Percentiles rank a stretch among this genome's conserved stretches.
Evolutionary conservation across 2,797 vertebrate genomes (phyloP).

Genomic region (Notolepis coatsorum): DNA sequence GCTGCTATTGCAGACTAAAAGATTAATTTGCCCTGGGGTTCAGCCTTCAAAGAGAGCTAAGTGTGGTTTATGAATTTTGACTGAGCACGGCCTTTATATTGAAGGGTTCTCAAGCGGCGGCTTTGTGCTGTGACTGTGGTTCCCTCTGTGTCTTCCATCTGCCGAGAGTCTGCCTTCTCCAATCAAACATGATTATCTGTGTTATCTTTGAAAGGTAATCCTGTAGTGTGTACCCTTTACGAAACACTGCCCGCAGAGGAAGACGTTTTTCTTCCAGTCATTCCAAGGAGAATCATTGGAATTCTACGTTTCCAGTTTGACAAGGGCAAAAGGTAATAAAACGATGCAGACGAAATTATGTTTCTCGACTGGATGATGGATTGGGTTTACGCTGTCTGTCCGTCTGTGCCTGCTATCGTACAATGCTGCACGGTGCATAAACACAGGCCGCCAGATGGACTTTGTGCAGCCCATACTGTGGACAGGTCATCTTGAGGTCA

Average conservation of each 20-base stretch:
- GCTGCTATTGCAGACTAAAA: conserved; percentile 4
- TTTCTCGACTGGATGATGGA: background rate
- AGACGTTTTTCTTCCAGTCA: conserved; percentile 22
- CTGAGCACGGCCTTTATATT: background rate
- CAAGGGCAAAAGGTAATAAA: conserved; percentile 39
- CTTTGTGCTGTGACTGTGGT: conserved; percentile 49
- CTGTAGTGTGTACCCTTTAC: conserved; percentile 6
- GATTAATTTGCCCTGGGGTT: background rate
- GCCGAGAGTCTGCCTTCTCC: conserved; percentile 41
- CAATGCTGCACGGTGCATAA: background rate
- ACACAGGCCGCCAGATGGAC: conserved; percentile 2
- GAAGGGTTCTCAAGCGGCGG: conserved; percentile 37
- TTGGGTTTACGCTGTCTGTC: conserved; percentile 2
- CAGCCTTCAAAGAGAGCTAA: background rate
- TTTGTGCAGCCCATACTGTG: conserved; percentile 4
- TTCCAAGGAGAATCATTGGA: conserved; percentile 34
- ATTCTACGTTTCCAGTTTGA: conserved; percentile 21
- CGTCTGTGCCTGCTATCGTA: background rate
- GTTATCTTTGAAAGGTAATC: conserved; percentile 49
- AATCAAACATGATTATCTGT: conserved; percentile 54
- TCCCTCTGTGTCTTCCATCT: conserved; percentile 51
- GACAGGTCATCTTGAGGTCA: conserved; percentile 1
- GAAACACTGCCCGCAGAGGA: conserved; percentile 7
- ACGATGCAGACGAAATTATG: conserved; percentile 16
- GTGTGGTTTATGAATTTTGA: conserved; percentile 13